Percentiles rank a stretch among this genome's conserved stretches.
These are phyloP conservation scores for Rhadinocentrus ornatus DNA, from an alignment of 2,797 vertebrate species.

Conservation along the genomic window DNA sequence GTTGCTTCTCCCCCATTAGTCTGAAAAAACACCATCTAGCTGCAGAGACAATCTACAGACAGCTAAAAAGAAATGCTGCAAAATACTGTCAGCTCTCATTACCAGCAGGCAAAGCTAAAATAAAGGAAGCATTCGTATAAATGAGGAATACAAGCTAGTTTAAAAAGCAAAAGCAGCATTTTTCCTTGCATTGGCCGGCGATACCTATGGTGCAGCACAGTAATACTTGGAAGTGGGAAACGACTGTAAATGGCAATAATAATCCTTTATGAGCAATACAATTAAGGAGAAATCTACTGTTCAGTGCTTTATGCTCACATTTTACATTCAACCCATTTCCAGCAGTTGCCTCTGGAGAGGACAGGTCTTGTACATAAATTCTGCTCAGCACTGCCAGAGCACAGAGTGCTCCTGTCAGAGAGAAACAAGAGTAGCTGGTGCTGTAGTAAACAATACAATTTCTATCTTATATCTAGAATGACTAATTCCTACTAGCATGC, in stretches of 20 bases:
- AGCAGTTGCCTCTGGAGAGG: constrained; percentile 2
- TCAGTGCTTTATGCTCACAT: constrained; percentile 33
- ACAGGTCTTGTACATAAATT: constrained; percentile 1
- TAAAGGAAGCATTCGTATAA: constrained; percentile 39
- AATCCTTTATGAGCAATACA: constrained; percentile 43
- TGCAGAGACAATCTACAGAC: constrained; percentile 42
- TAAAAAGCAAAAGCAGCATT: constrained; percentile 36
- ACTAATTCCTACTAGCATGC: constrained; percentile 2
- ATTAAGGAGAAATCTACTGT: constrained; percentile 43
- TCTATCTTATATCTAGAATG: constrained; percentile 4
- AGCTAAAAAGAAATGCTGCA: constrained; percentile 19
- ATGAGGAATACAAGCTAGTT: constrained; percentile 48
- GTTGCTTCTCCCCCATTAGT: constrained; percentile 45
- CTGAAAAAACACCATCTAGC: constrained; percentile 50
- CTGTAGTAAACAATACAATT: constrained; percentile 3
- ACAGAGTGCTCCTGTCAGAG: neutral
- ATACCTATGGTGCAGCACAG: constrained; percentile 19
- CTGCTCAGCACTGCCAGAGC: constrained; percentile 1
- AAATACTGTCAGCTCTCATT: constrained; percentile 37
- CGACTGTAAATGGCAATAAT: constrained; percentile 51
- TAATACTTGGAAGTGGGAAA: constrained; percentile 15
- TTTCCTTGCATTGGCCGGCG: constrained; percentile 17
- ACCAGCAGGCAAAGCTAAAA: constrained; percentile 52
- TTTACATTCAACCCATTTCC: constrained; percentile 40
- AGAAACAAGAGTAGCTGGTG: constrained; percentile 9